A percentile compares a stretch with the other conserved stretches of the same genome.
Conservation (phyloP, 1,140 invertebrate species). For the Drosophila obscura region DNA sequence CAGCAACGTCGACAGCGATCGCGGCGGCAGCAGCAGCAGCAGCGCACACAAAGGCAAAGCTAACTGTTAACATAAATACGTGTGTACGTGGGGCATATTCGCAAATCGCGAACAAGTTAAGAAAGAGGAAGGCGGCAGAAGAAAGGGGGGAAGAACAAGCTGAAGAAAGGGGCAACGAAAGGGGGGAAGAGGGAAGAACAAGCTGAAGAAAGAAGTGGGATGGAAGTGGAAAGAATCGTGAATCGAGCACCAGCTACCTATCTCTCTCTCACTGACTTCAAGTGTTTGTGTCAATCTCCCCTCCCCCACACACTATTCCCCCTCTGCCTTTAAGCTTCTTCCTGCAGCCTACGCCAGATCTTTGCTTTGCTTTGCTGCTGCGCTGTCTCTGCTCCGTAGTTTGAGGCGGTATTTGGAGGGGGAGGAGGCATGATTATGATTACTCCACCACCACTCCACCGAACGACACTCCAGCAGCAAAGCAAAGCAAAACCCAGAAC, state of each 20-base stretch:
- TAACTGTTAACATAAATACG: slow-evolving; percentile 64
- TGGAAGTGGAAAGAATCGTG: slow-evolving; percentile 40
- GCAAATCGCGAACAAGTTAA: slow-evolving; percentile 37
- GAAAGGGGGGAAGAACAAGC: slow-evolving; percentile 25
- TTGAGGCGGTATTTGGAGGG: slow-evolving; percentile 12
- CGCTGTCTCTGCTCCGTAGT: slow-evolving; percentile 16
- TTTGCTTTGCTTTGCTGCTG: neutral
- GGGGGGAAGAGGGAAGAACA: slow-evolving; percentile 25
- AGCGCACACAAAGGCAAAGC: slow-evolving; percentile 66
- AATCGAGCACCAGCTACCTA: slow-evolving; percentile 31
- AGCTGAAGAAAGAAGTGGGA: slow-evolving; percentile 31
- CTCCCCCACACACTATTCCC: too few species aligned
- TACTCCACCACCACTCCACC: slow-evolving; percentile 31
- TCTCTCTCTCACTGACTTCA: slow-evolving; percentile 15
- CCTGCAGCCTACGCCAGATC: slow-evolving; percentile 26
- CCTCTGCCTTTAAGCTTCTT: too few species aligned
- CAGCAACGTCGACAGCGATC: slow-evolving; percentile 10
- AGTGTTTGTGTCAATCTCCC: slow-evolving; percentile 46
- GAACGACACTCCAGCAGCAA: too few species aligned
- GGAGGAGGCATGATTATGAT: slow-evolving; percentile 41
- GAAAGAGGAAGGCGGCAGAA: neutral
- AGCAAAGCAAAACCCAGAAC: neutral
- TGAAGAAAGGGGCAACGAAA: slow-evolving; percentile 21
- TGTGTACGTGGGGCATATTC: slow-evolving; percentile 56
- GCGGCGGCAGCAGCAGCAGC: slow-evolving; percentile 45